phyloP scores from a whole-genome alignment of 2,797 vertebrate genomes.

The Clarias laeviceps region DNA sequence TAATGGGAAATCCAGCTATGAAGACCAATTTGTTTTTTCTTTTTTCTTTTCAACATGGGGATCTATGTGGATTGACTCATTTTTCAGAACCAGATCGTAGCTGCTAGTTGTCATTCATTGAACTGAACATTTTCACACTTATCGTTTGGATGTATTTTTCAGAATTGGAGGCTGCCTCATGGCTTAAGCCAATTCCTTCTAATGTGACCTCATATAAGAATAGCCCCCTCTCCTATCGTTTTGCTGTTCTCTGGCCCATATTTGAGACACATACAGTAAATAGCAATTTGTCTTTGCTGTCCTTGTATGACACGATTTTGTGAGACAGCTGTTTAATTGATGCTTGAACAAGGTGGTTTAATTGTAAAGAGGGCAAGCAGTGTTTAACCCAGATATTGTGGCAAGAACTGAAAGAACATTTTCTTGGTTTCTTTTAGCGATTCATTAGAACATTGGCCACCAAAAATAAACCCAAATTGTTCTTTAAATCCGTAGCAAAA shows the following conservation, averaged over 20 bases:
- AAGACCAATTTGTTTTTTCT: no score
- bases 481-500: neutral
- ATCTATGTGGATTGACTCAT: no score
- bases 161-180: no score
- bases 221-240: no score
- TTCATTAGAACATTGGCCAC: neutral
- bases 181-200: no score
- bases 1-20: no score
- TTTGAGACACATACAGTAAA: neutral
- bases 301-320: neutral
- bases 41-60: no score
- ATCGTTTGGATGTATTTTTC: no score
- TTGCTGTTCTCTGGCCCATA: neutral
- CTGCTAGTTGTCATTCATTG: no score
- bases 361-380: slow-evolving; percentile 76
- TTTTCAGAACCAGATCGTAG: no score
- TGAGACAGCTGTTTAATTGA: neutral
- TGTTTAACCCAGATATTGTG: slow-evolving; percentile 66
- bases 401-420: slow-evolving; percentile 39
- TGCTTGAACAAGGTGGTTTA: slow-evolving; percentile 59
- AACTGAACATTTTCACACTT: no score
- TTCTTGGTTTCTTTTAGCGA: neutral
- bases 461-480: neutral
- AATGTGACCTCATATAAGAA: no score
- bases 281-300: neutral